Evolutionary conservation across 1,140 invertebrate species (phyloP).

Genomic region (Uloborus diversus): DNA sequence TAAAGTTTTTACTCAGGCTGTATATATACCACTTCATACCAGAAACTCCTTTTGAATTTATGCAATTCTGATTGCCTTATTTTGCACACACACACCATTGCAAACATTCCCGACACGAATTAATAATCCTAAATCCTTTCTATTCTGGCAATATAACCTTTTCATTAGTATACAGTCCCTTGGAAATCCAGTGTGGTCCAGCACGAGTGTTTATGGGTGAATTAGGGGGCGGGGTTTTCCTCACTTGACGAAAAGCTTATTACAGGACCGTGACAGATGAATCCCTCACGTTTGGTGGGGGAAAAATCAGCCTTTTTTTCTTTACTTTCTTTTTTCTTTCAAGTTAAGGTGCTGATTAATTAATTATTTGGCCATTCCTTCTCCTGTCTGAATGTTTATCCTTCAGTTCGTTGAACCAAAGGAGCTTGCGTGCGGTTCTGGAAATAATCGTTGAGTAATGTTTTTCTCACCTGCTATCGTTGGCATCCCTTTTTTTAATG

Average conservation of each 20-base stretch:
- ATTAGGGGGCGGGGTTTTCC: conserved; percentile 5
- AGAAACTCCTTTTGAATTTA: no score
- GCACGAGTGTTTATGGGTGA: conserved; percentile 10
- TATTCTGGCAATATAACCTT: no score
- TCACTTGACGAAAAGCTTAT: conserved; percentile 19
- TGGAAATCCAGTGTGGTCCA: not conserved
- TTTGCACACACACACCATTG: no score
- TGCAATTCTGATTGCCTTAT: no score
- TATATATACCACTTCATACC: no score
- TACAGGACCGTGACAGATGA: conserved; percentile 6
- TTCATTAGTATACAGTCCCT: no score
- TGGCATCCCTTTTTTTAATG: not conserved
- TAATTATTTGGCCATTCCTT: not conserved
- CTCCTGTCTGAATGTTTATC: not conserved
- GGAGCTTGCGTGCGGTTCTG: not conserved
- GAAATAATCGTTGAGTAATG: not conserved
- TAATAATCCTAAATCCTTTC: no score
- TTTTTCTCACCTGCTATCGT: not conserved
- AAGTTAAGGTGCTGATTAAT: conserved; percentile 9
- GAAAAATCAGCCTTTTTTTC: not conserved
- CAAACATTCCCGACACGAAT: no score
- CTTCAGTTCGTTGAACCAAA: not conserved
- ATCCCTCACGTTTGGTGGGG: not conserved
- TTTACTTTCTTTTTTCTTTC: not conserved
- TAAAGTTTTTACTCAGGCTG: no score